Evolutionary conservation across 2,888 invertebrate genomes (phyloP).

Genomic region (Tipula confusa): DNA sequence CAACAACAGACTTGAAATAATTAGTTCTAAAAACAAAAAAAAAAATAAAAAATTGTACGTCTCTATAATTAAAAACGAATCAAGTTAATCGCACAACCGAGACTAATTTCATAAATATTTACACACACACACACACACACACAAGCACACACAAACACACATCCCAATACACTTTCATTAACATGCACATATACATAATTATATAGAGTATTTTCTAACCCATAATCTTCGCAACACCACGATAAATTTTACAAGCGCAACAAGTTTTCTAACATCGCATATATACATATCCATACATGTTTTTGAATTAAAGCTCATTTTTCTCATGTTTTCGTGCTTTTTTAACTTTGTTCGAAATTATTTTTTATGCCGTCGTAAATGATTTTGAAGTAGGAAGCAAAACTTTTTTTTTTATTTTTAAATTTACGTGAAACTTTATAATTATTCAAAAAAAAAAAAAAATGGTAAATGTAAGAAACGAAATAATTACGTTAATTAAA

Average conservation of each 20-base stretch:
- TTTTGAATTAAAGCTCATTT: constrained; percentile 7
- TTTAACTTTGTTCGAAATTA: neutral
- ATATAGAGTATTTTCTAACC: neutral
- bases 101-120: neutral
- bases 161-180: neutral
- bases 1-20: too few relatives aligned
- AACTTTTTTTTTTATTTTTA: neutral
- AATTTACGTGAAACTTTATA: constrained; percentile 9
- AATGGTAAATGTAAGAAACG: neutral
- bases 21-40: too few relatives aligned
- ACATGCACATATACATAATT: neutral
- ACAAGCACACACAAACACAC: neutral
- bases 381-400: neutral
- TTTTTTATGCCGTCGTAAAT: neutral
- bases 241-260: neutral
- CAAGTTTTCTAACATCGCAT: neutral
- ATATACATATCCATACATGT: neutral
- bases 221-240: neutral
- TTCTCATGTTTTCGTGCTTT: neutral
- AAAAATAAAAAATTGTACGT: too few relatives aligned
- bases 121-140: neutral
- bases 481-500: constrained; percentile 20
- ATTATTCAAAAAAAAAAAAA: neutral
- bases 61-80: neutral
- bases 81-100: neutral